These are phyloP conservation scores for Andricus quercusramuli DNA, from an alignment of 2,888 invertebrate species.

Conservation along the genomic window DNA sequence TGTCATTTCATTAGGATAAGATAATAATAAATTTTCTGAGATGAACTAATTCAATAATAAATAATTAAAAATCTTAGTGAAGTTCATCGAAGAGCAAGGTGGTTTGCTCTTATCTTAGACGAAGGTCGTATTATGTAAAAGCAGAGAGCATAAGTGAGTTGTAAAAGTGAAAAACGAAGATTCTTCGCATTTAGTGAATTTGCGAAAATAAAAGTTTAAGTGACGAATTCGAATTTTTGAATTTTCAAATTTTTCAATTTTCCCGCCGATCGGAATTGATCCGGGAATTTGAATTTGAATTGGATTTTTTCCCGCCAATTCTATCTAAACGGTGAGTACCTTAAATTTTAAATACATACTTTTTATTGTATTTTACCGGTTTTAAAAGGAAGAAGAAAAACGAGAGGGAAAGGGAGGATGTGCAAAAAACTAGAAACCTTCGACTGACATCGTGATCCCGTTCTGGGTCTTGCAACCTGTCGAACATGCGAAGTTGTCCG, in stretches of 20 bases:
- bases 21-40: not conserved
- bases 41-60: not conserved
- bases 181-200: not conserved
- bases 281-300: slow-evolving; percentile 6
- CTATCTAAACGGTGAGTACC: slow-evolving; percentile 3
- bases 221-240: not conserved
- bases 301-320: slow-evolving; percentile 12
- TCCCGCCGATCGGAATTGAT: not conserved
- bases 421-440: slow-evolving; percentile 52
- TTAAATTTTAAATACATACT: not conserved
- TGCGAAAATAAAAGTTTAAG: not conserved
- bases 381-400: slow-evolving; percentile 43
- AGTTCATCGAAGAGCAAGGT: slow-evolving; percentile 2
- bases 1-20: not conserved
- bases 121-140: slow-evolving; percentile 28
- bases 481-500: slow-evolving; percentile 1
- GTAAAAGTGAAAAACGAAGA: not conserved
- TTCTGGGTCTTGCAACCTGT: slow-evolving; percentile 29
- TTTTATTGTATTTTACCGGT: not conserved
- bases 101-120: not conserved
- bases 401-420: slow-evolving; percentile 48
- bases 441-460: slow-evolving; percentile 48
- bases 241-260: not conserved
- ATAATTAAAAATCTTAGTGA: not conserved
- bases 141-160: not conserved